phyloP scores from a whole-genome alignment of 1,140 invertebrate genomes.

The Leucophenga varia region DNA sequence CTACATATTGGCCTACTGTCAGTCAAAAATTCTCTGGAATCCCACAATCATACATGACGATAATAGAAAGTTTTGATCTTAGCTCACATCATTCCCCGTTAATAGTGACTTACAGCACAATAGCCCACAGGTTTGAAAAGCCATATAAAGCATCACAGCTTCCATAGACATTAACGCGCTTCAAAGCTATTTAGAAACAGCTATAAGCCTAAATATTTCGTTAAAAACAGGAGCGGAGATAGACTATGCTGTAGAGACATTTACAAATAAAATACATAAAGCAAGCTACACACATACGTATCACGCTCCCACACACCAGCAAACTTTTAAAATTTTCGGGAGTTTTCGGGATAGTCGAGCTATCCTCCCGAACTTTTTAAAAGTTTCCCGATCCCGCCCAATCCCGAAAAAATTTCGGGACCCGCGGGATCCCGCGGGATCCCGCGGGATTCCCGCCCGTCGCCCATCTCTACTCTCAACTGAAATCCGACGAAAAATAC shows the following conservation, averaged over 20 bases:
- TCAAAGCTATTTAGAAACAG: conserved; percentile 3
- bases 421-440: too few relatives aligned
- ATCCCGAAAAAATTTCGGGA: too few relatives aligned
- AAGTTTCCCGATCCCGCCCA: too few relatives aligned
- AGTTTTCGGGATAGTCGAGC: too few relatives aligned
- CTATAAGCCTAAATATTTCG: conserved; percentile 3
- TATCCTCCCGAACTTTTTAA: too few relatives aligned
- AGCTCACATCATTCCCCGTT: conserved; percentile 15
- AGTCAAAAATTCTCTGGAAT: conserved; percentile 37
- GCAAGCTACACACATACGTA: too few relatives aligned
- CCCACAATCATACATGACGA: conserved; percentile 6
- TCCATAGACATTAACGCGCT: conserved; percentile 6
- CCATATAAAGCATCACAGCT: not conserved
- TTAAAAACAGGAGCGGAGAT: conserved; percentile 3
- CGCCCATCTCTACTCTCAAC: too few relatives aligned
- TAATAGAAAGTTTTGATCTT: conserved; percentile 12
- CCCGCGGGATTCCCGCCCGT: too few relatives aligned
- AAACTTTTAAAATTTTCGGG: not conserved
- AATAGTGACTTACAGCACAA: conserved; percentile 7
- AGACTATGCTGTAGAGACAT: conserved; percentile 2
- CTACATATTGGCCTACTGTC: conserved; percentile 55
- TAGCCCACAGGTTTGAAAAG: not conserved
- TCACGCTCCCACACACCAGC: not conserved
- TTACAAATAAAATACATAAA: conserved; percentile 22
- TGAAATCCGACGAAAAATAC: conserved; percentile 3